Base-by-base conservation (phyloP, 2,888 invertebrate genomes). In the Chloromyia formosa region DNA sequence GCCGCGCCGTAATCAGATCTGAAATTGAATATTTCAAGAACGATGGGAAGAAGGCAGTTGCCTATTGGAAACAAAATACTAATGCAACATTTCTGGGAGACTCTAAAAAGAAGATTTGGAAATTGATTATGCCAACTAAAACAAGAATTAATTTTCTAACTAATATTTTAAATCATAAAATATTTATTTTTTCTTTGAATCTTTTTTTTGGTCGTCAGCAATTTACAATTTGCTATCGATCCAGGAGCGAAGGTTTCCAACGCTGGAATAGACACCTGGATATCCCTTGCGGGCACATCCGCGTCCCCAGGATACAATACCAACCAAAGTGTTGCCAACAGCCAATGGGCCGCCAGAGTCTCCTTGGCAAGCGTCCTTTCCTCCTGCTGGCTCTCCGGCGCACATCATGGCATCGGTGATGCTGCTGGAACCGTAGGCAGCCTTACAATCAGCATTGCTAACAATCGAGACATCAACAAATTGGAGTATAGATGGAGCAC, bases 201-300 rank as follows among this genome's bases (percentile, higher is more conserved):
- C n/a, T n/a, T n/a, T n/a, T n/a, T n/a, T n/a, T n/a, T n/a, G n/a
- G n/a, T 35, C 27, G 7, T 35, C 27, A 35, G 27, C 7, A 35
- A 4, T 35, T 20, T 45, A 14, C 66, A 68, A n/a, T 23, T 40
- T 16, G 35, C 42, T 60, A 10, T 62, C 53, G 5, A 74, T 61
- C 74, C 86, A 89, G 87, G 0, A 80, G 82, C 0, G 84, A 76
- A 1, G 87, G 86, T 60, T 83, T 87, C 16, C 27, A 80, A 74
- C 69, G 20, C 20, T 10, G 40, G 0, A 84, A 82, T 69, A 60
- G 1, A 74, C 74, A 2, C 73, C 74, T 10, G 76, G 76, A 62
- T 42, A 69, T n/a, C 40, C 49, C 1, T 56, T 73, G 1, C 60
- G 68, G 18, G 75, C 76, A 62, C 76, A 76, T 27, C 75, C 76